Percentiles rank a stretch among this genome's conserved stretches.
phyloP scores from a whole-genome alignment of 1,140 invertebrate genomes.

The Leptestheria dahalacensis region DNA sequence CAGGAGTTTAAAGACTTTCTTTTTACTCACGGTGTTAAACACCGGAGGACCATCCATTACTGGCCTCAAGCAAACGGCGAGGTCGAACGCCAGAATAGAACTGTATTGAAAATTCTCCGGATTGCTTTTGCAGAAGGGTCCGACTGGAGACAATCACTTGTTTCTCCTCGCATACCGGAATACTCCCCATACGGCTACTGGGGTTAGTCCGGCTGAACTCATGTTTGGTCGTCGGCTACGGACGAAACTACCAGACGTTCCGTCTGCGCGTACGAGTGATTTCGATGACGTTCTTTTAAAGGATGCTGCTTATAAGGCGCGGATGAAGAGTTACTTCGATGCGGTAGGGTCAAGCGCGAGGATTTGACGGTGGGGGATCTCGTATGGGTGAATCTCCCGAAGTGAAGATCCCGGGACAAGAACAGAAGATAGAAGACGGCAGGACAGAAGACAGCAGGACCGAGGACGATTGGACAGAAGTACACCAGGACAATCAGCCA shows the following conservation, averaged over 20 bases:
- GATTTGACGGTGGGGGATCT: no score
- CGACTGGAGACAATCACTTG: not conserved
- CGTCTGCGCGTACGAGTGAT: no score
- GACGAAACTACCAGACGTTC: not conserved
- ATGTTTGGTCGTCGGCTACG: not conserved
- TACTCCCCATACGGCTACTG: slow-evolving; percentile 1
- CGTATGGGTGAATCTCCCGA: no score
- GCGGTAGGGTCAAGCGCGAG: no score
- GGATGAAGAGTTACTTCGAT: no score
- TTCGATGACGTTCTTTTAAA: no score
- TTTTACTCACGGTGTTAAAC: not conserved
- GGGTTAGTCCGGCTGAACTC: not conserved
- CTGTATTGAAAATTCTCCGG: slow-evolving; percentile 2
- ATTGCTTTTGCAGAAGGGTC: not conserved
- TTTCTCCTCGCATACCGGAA: slow-evolving; percentile 1
- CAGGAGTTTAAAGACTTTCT: not conserved
- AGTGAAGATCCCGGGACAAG: no score
- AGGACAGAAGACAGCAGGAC: no score
- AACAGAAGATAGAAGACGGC: no score
- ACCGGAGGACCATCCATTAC: not conserved
- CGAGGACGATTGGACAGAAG: no score
- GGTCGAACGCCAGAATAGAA: slow-evolving; percentile 2
- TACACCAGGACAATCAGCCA: no score
- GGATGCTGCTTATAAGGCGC: no score
- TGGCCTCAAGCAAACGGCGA: not conserved